Evolutionary conservation across 2,797 vertebrate genomes (phyloP), one percentile per base, ranked within the genome.

Genomic region (Chaenodraco wilsoni): DNA sequence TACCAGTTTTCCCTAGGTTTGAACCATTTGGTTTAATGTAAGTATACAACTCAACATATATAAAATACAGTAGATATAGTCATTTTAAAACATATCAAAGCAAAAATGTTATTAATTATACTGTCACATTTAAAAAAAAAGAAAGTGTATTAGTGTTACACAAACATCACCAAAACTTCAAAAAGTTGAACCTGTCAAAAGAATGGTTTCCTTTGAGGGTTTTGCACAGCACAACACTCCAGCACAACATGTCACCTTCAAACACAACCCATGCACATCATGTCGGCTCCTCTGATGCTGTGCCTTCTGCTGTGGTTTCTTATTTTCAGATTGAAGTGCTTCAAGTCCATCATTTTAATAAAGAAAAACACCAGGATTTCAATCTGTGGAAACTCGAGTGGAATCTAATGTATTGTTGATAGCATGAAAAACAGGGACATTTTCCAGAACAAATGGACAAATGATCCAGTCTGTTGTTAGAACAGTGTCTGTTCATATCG

Each of bases 211-310:
- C 57, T 50, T 51, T 48, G 1, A 16, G 49, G 14, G 27, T 57
- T 73, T 76, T 67, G 76, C 50, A 71, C 57, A 33, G 58, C 73
- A 85, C 69, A 65, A 27, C 87, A 89, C 62, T 61, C 44, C 81
- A 80, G 60, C 75, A 46, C 43, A 78, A 78, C 21, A 48, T 11
- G 40, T 58, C 60, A 78, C 46, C 48, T 65, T 57, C 65, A 86
- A 70, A 85, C 81, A 79, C 70, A 68, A 51, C 51, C 69, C 82
- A 84, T 69, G 82, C 83, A 74, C 76, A 71, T 60, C 31, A 49
- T 45, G 3, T 12, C 10, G 14, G 10, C 57, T 70, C 15, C 27
- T 46, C 69, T 67, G 50, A 74, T 2, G 23, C 51, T 57, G 40
- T 8, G 17, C 46, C 69, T 57, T 2, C 13, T 9, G 5, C 52